Base-by-base conservation (phyloP, 1,140 invertebrate species). In the Pentalonia nigronervosa region DNA sequence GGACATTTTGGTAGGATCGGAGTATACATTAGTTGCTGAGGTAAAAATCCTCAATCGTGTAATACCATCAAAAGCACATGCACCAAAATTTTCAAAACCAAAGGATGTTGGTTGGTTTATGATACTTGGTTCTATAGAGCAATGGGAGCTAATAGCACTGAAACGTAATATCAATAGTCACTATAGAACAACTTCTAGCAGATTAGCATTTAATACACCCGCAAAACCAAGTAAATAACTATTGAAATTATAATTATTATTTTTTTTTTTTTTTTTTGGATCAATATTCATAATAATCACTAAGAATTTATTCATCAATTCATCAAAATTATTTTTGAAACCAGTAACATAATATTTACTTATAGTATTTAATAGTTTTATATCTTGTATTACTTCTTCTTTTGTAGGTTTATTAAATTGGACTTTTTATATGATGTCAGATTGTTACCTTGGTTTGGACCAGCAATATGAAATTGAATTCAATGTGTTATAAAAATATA, bases 101-200 rank as follows among this genome's bases (percentile, higher is more conserved):
- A 99, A 99, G 95, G 98, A 98, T 94, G 99, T 99, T 95, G 98
- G 98, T 87, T 99, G 99, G 99, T 98, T 99, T 95, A 94, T 99
- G 0, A 96, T 99, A 0, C 95, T 99, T 2, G 99, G 98, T 21
- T 96, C 97, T 91, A 95, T 97, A 41, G 96, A 97, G 93, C 95
- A 95, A 4, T 96, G 95, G 67, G 98, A 99, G 94, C 95, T 99
- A n/a, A 95, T 97, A 53, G 98, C 98, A n/a, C 95, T 99, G 94
- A 99, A 99, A 95, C 96, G 99, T 94, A 95, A 36, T 93, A 2
- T 25, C 97, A 1, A 95, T 95, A 0, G 94, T 23, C 90, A 83
- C 56, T 53, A 91, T n/a, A 84, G 60, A 88, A 94, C 17, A 36
- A 53, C 90, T 50, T 87, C 67, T 48, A 76, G 60, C 94, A 94